Evolutionary conservation across 2,113 vertebrate species (phyloP), one percentile per base, ranked within the genome.

Genomic region (Ginglymostoma cirratum): DNA sequence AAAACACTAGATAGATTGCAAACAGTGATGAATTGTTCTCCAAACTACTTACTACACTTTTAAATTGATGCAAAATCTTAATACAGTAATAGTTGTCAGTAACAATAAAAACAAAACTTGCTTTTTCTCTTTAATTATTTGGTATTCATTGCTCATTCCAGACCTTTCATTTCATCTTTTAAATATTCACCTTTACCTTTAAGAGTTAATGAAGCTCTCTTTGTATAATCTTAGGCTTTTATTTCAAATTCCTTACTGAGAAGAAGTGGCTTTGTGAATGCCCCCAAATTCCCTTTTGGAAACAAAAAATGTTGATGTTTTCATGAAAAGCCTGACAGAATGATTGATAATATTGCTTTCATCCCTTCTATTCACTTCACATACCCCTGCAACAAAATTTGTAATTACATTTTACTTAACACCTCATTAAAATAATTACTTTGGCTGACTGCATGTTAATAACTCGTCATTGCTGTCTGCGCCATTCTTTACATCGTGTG

Each of bases 401-500:
- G 94, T 95, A 95, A 95, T 95, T 95, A 45, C 94, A 34, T 95
- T 95, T 70, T 95, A 95, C 94, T 70, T 72, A 76, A 95, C 24
- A 95, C 69, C 94, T 95, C 69, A 95, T 95, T 95, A 95, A 95
- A 95, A 95, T 95, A 95, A 95, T 95, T 95, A 95, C 69, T 95
- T 95, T 72, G 69, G 45, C 69, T 76, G 42, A 3, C 94, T 95
- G 94, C 67, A 95, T 76, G 52, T 72, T 52, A 95, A 95, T 72
- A 69, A 76, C 27, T 95, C 4, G 23, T 27, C 27, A 42, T 42
- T 93, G 65, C 30, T 93, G 34, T 21, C 5, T 66, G 55, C 89
- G 6, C 34, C 34, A 72, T 72, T 45, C 69, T 76, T 48, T 72
- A 95, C 52, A 95, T 52, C 15, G 17, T 61, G 27, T 30, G 76